Base-by-base conservation (phyloP, 2,888 invertebrate species). In the Venusia cambrica region DNA sequence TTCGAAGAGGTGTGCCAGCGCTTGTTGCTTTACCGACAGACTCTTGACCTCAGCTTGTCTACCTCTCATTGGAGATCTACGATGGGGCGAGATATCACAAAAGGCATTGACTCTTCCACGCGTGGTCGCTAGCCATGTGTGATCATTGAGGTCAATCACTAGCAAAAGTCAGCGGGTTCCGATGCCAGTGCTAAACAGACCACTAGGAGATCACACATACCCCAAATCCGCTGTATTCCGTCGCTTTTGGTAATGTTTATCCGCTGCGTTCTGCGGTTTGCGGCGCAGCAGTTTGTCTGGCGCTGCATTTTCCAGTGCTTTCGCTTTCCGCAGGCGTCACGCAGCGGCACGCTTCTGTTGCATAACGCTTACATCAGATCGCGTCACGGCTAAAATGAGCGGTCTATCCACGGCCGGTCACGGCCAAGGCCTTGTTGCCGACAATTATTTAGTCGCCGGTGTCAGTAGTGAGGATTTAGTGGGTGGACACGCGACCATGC, bases 341-440 rank as follows among this genome's bases (percentile, higher is more conserved):
- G 62, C 51, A 49, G 62, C 60, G 71, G 68, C 73, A 60, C 66
- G 73, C 69, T 57, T 53, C 54, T 61, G 64, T 83, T 84, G 78
- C 64, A 71, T 76, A 85, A 85, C 61, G 55, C 54, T 85, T 81
- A 85, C 83, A 79, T 80, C 80, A 80, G 70, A 71, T 55, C 70
- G 63, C 81, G 81, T 81, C 83, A 80, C 73, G 65, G 66, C 83
- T 83, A 83, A 84, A 85, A 83, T 83, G 78, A 74, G 70, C 80
- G 75, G 63, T 76, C 78, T 76, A 76, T 77, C 73, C 64, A 62
- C 57, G 56, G 55, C 69, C 81, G 85, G 85, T 84, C 85, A 87
- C 84, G 84, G 85, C 84, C 85, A 87, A 87, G 85, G 85, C 65
- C 69, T 70, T 64, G 68, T 70, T 69, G 70, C 60, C 69, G 72